Base-by-base conservation (phyloP, 2,113 vertebrate genomes). In the Neolamprologus hecqui region DNA sequence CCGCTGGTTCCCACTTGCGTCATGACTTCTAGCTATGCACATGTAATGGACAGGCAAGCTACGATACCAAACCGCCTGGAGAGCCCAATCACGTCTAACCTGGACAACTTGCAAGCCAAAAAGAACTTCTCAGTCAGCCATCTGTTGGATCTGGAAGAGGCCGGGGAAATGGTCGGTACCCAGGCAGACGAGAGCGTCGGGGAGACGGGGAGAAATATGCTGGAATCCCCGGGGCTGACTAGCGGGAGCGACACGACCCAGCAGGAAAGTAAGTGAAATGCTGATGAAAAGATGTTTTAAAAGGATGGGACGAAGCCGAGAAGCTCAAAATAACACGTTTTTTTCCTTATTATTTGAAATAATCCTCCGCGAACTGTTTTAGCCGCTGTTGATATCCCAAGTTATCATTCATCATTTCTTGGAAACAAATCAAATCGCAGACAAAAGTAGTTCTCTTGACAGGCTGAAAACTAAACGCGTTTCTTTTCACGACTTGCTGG, bases 71-170 rank as follows among this genome's bases (percentile, higher is more conserved):
- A 96, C 96, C 98, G 98, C 94, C 95, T 99, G 97, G 98, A 99
- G 95, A 98, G 97, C 87, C 97, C 97, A 33, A 96, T 97, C 93
- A 95, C 96, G 63, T 96, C 97, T 82, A 97, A 96, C 95, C 97
- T 98, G 96, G 98, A 99, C 95, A 97, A 97, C 94, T 96, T 99
- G 94, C 98, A 99, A 94, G 98, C 97, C 87, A 99, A 99, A 91
- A 99, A 99, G 98, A 99, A 99, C 97, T 99, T 99, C 97, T 98
- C 98, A 6, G 98, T 99, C 86, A 99, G 98, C 96, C 98, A 99
- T 98, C 97, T 99, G 97, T 90, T 99, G 95, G 98, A 99, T 93
- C 98, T 99, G 96, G 98, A 99, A 89, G 98, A 99, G 91, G 98
- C 98, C 87, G 97, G 97, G 57, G 98, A 99, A 88, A 98, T 98